Base-by-base conservation (phyloP, 2,797 vertebrate genomes). In the Furcifer pardalis region DNA sequence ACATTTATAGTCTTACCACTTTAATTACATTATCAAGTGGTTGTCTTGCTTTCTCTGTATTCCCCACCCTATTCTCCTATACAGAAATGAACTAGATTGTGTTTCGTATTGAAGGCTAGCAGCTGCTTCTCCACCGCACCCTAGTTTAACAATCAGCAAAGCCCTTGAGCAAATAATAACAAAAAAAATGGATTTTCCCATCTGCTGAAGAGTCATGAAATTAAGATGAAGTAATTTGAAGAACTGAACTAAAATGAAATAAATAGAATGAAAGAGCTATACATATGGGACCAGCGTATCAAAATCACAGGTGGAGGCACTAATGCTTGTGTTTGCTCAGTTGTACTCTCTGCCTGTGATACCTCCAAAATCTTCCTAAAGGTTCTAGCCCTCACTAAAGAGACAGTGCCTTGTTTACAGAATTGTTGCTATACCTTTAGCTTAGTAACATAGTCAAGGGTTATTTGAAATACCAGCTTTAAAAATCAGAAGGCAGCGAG, bases 161-260 rank as follows among this genome's bases (percentile, higher is more conserved):
- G 74, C 42, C 82, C 23, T 71, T 49, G 27, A 81, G 77, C 65
- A 77, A 75, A 75, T 49, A 62, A 46, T 27, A 79, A 79, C 46
- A 78, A 63, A 7, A 63, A n/a, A 76, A 19, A 32, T 56, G 65
- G 73, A 80, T 77, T 80, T 63, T 56, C 84, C 52, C 46, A 17
- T 75, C 66, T 56, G 73, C 56, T 30, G 27, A 52, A 35, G 21
- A 63, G 77, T 49, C 84, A 72, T 68, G 59, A 72, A 82, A 76
- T 81, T 76, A 32, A 60, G 77, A 86, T 35, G 62, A 60, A 77
- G 65, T 40, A 37, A 77, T 78, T 71, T 60, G 37, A 40, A 40
- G 46, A 32, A 42, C 30, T 7, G 59, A 66, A 69, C 9, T 37
- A 76, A 76, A 81, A 59, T 4, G 7, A 85, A 75, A 40, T 25